These are phyloP conservation scores for Hypselothyrea guttata DNA, from an alignment of 2,888 invertebrate species.

Conservation along the genomic window DNA sequence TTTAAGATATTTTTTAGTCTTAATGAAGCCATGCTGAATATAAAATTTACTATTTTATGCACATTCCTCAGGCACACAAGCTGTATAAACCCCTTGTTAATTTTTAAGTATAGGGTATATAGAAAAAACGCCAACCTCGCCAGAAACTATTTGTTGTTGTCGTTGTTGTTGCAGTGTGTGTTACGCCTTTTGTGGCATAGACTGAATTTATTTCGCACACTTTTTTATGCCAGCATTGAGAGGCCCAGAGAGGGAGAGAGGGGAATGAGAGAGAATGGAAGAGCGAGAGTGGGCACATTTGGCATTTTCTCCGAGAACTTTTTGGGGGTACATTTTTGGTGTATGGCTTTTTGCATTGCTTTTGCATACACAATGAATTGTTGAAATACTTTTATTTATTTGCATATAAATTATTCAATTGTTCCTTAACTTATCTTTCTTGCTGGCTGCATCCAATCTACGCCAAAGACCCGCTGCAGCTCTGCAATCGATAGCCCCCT, in stretches of 20 bases:
- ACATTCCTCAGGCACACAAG: no score
- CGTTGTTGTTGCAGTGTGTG: constrained; percentile 42
- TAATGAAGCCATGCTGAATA: no score
- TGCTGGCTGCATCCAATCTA: constrained; percentile 34
- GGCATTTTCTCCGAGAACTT: constrained; percentile 29
- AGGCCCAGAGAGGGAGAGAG: no score
- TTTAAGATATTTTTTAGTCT: no score
- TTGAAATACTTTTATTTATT: constrained; percentile 72
- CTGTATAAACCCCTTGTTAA: no score
- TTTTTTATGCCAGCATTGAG: constrained; percentile 38
- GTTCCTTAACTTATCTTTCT: constrained; percentile 62
- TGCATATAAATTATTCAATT: constrained; percentile 76
- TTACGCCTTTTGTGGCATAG: constrained; percentile 68
- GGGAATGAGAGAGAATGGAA: no score
- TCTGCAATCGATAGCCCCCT: constrained; percentile 1
- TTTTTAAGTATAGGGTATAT: neutral
- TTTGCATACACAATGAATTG: constrained; percentile 52
- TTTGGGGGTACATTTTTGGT: constrained; percentile 22
- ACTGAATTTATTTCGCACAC: constrained; percentile 66
- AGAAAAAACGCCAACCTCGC: constrained; percentile 40
- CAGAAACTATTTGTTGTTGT: constrained; percentile 36
- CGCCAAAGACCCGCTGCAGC: neutral
- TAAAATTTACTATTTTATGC: no score
- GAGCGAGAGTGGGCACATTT: neutral
- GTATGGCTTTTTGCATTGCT: constrained; percentile 25